A percentile compares a stretch with the other conserved stretches of the same genome.
phyloP scores from a whole-genome alignment of 2,888 invertebrate species.

The Tineola bisselliella region DNA sequence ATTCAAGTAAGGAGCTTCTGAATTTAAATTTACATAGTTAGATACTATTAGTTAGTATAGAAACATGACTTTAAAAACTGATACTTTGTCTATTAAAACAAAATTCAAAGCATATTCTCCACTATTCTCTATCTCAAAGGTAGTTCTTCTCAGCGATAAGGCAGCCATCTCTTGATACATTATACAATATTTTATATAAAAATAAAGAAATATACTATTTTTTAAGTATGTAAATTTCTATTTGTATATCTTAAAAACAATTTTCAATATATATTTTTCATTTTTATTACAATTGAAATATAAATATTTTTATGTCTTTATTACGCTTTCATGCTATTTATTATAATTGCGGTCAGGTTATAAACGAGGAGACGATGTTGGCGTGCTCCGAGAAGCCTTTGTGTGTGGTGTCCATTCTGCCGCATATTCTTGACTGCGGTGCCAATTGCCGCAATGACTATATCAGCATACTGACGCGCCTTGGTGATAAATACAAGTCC shows the following conservation, averaged over 20 bases:
- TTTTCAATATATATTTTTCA: background rate
- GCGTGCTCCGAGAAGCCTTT: slow-evolving; percentile 88
- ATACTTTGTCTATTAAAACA: too few species aligned
- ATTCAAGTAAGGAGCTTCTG: slow-evolving; percentile 78
- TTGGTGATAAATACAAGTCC: slow-evolving; percentile 92
- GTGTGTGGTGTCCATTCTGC: slow-evolving; percentile 91
- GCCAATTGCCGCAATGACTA: slow-evolving; percentile 92
- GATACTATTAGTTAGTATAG: too few species aligned
- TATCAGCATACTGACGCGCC: slow-evolving; percentile 73
- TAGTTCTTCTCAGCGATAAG: too few species aligned
- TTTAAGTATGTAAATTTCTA: too few species aligned
- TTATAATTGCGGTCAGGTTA: too few species aligned
- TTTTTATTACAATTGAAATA: background rate
- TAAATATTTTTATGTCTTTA: slow-evolving; percentile 20
- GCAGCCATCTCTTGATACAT: too few species aligned
- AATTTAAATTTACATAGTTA: background rate
- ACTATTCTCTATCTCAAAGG: too few species aligned
- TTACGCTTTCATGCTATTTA: too few species aligned
- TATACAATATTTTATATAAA: too few species aligned
- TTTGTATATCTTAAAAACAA: slow-evolving; percentile 4
- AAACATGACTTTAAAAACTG: too few species aligned
- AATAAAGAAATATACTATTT: too few species aligned
- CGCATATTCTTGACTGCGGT: slow-evolving; percentile 96
- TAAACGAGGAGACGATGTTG: slow-evolving; percentile 71
- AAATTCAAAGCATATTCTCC: too few species aligned